These are phyloP conservation scores for Porites divaricata DNA, from an alignment of 92 coral and sea anemone genomes.

Conservation along the genomic window DNA sequence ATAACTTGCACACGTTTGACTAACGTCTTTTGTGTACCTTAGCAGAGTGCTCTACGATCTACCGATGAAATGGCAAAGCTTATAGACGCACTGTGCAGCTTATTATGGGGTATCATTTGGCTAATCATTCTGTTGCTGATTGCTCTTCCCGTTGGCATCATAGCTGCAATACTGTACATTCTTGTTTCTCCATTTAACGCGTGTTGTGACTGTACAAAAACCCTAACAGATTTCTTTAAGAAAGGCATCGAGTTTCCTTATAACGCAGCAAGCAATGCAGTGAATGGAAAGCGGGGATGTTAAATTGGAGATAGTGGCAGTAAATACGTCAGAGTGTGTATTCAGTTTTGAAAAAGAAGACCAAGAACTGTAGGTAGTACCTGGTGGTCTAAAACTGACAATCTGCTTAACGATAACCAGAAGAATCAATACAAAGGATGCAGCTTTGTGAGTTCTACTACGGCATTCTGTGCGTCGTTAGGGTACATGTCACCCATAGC, in stretches of 20 bases:
- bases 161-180: slow-evolving; percentile 78
- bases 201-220: slow-evolving; percentile 85
- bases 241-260: slow-evolving; percentile 90
- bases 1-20: too few species aligned
- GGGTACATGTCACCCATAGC: too few species aligned
- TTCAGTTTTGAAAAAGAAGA: background rate
- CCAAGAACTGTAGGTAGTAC: too few species aligned
- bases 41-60: background rate
- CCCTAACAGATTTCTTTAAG: slow-evolving; percentile 89
- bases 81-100: slow-evolving; percentile 84
- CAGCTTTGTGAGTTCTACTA: too few species aligned
- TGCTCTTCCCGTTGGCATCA: slow-evolving; percentile 87
- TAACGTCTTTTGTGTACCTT: background rate
- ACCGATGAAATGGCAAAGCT: slow-evolving; percentile 22
- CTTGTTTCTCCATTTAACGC: slow-evolving; percentile 90
- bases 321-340: background rate
- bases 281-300: slow-evolving; percentile 84
- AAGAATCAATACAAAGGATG: too few species aligned
- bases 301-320: background rate
- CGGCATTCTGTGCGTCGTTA: too few species aligned
- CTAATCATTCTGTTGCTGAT: slow-evolving; percentile 73
- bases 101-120: slow-evolving; percentile 96
- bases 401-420: too few species aligned
- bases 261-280: slow-evolving; percentile 76
- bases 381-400: too few species aligned